A percentile compares a stretch with the other conserved stretches of the same genome.
These are phyloP conservation scores for Hippotragus niger DNA, from an alignment of 2,113 vertebrate genomes.

Conservation along the genomic window DNA sequence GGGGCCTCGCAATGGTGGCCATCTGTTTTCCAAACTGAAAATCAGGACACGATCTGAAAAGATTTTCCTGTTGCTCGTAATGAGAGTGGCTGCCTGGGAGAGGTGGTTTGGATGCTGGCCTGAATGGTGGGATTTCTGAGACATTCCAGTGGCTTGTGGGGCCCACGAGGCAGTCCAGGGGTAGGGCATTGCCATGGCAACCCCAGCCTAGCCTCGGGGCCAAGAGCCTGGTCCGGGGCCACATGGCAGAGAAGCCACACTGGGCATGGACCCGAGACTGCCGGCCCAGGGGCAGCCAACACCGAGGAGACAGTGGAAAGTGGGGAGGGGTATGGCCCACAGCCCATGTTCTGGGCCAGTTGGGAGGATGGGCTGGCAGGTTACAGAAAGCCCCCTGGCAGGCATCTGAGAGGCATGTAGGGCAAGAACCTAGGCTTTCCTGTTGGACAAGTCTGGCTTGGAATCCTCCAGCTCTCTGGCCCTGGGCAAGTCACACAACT, in stretches of 20 bases:
- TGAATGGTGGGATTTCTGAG: constrained; percentile 66
- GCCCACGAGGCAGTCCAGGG: constrained; percentile 47
- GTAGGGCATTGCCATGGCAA: constrained; percentile 62
- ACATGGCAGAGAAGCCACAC: background rate
- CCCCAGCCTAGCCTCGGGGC: constrained; percentile 2
- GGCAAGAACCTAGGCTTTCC: background rate
- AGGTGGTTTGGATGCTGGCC: constrained; percentile 64
- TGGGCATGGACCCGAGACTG: background rate
- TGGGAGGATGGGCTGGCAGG: background rate
- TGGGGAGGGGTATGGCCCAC: background rate
- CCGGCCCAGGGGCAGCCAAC: background rate
- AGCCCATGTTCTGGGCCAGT: background rate
- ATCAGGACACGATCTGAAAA: constrained; percentile 48
- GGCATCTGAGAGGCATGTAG: background rate
- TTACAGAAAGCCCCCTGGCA: background rate
- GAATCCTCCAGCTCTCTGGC: background rate
- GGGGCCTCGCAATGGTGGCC: constrained; percentile 20
- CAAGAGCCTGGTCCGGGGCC: constrained; percentile 29
- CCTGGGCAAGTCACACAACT: background rate
- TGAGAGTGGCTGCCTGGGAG: constrained; percentile 54
- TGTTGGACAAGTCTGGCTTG: background rate
- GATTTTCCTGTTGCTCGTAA: constrained; percentile 48
- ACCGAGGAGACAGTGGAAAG: background rate
- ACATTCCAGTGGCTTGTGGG: constrained; percentile 72
- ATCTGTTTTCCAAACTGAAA: constrained; percentile 65